Evolutionary conservation across 2,797 vertebrate species (phyloP), one percentile per base, ranked within the genome.

Genomic region (Pseudomugil gertrudae): DNA sequence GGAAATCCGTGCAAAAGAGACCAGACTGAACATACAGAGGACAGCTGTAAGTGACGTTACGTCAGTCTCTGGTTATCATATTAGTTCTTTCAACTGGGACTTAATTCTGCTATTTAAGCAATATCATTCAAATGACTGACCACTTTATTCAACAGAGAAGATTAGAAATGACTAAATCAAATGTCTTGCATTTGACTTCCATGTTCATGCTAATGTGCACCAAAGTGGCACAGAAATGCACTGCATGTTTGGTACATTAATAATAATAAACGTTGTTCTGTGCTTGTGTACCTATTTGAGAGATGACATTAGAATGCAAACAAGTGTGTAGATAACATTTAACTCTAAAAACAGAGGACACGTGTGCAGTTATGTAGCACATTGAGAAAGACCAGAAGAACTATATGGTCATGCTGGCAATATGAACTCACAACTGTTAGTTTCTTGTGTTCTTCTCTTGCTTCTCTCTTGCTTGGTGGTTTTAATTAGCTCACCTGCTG

Each of bases 41-140:
- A 57, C 57, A 26, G 38, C 60, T 63, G 60, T 52, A 60, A 54
- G 69, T 63, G 56, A 52, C 36, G 52, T 53, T 38, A n/a, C n/a
- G 48, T n/a, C n/a, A 29, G 36, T 29, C 57, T 14, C 24, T 60
- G 58, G 40, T 32, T 47, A 47, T 47, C 5, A 5, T 48, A 5
- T 47, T 24, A 3, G 10, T 21, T 8, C 30, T 17, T 23, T 17
- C 26, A 29, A 29, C 47, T 47, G 32, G 10, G 40, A 30, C 11
- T 4, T 9, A 15, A 2, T 47, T 33, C 9, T 60, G 23, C n/a
- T 21, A 1, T 48, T 43, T 40, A 58, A 43, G 35, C 24, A 29
- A 15, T 36, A 38, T 24, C 35, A 57, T 58, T 58, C 56, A 43
- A 8, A 47, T 21, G n/a, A 21, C n/a, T 19, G 10, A 47, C 43